A percentile compares a stretch with the other conserved stretches of the same genome.
phyloP scores from a whole-genome alignment of 1,140 invertebrate species.

The Muscidifurax raptorellus region DNA sequence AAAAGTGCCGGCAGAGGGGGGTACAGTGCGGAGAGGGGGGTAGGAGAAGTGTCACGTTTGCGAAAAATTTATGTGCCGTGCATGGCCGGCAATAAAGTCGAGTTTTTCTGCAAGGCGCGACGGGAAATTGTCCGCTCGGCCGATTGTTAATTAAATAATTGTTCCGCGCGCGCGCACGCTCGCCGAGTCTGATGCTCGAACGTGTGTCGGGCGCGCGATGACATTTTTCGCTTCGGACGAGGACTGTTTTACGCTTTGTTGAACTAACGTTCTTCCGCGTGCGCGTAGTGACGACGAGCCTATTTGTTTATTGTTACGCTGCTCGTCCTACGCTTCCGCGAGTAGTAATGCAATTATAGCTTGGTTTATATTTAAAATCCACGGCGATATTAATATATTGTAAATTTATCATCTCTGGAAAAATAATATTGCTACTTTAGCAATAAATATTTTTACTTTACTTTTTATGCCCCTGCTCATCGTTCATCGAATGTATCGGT shows the following conservation, averaged over 20 bases:
- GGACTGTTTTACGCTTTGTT: not conserved
- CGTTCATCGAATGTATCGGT: too few relatives aligned
- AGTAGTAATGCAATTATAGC: too few relatives aligned
- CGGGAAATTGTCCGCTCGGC: constrained; percentile 11
- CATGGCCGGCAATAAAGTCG: constrained; percentile 21
- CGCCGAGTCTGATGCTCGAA: not conserved
- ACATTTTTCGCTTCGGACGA: not conserved
- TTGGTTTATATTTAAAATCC: too few relatives aligned
- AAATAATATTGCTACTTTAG: too few relatives aligned
- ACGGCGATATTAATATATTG: too few relatives aligned
- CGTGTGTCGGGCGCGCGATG: not conserved
- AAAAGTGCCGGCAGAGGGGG: not conserved
- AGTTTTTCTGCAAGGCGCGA: not conserved
- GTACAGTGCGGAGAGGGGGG: too few relatives aligned
- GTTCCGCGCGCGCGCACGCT: not conserved
- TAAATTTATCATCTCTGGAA: too few relatives aligned
- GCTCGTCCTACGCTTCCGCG: too few relatives aligned
- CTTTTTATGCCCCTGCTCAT: too few relatives aligned
- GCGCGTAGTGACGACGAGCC: too few relatives aligned
- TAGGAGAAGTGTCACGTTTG: not conserved
- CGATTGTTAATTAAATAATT: constrained; percentile 44
- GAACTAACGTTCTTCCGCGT: not conserved
- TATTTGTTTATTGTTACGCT: too few relatives aligned
- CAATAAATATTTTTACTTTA: too few relatives aligned
- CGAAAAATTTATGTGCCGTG: constrained; percentile 41